Conservation (phyloP, 1,140 invertebrate genomes). For the Bilobella aurantiaca region DNA sequence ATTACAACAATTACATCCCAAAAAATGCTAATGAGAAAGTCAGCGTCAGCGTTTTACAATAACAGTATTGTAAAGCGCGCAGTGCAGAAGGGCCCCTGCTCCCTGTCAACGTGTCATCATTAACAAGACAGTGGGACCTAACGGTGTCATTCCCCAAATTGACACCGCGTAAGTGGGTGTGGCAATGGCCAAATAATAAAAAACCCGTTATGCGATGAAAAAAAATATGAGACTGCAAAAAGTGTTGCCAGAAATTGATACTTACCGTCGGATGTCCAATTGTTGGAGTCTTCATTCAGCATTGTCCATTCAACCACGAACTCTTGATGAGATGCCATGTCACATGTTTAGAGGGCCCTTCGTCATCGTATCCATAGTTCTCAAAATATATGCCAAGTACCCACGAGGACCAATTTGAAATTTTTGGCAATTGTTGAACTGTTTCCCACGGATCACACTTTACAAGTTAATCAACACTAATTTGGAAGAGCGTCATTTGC, state of each 20-base stretch:
- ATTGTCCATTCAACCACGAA: conserved; percentile 28
- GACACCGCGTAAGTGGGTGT: too few relatives aligned
- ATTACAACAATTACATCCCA: too few relatives aligned
- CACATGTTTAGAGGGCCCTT: background rate
- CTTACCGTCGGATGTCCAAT: conserved; percentile 29
- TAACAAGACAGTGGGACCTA: too few relatives aligned
- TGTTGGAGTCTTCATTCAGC: conserved; percentile 27
- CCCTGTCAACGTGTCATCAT: too few relatives aligned
- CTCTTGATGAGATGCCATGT: conserved; percentile 29
- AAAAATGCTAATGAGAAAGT: too few relatives aligned
- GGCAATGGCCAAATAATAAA: background rate
- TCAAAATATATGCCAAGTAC: background rate
- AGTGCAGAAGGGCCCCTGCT: too few relatives aligned
- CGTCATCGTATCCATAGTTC: background rate
- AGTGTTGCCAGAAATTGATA: background rate
- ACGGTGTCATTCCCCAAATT: too few relatives aligned
- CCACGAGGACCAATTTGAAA: background rate
- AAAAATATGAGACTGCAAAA: background rate
- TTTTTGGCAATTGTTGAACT: background rate
- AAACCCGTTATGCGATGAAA: background rate
- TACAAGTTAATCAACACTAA: background rate
- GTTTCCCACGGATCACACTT: background rate
- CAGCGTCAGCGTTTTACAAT: too few relatives aligned
- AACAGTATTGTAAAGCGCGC: too few relatives aligned
- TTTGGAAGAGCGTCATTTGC: too few relatives aligned